A percentile compares a stretch with the other conserved stretches of the same genome.
phyloP scores from a whole-genome alignment of 2,113 vertebrate genomes.

The Cygnus buccinator region DNA sequence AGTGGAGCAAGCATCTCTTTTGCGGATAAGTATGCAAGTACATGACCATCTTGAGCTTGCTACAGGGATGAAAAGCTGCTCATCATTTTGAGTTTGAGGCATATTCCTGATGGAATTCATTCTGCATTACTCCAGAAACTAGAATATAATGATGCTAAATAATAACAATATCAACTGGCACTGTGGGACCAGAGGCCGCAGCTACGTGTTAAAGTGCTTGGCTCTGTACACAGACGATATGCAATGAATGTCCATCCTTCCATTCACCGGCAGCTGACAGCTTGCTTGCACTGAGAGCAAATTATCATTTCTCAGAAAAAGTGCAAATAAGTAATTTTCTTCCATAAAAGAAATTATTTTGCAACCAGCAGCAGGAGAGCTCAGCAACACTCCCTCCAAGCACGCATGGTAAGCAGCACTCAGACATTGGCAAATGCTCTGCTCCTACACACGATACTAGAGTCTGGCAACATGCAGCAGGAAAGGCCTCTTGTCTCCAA shows the following conservation, averaged over 20 bases:
- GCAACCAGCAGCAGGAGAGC: not conserved
- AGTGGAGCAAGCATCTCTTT: not conserved
- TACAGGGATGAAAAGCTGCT: not conserved
- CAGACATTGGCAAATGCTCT: fast-evolving
- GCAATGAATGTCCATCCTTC: fast-evolving
- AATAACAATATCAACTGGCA: not conserved
- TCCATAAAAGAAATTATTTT: not conserved
- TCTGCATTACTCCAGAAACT: not conserved
- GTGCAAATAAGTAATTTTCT: not conserved
- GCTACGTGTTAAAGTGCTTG: not conserved
- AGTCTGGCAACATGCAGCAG: not conserved
- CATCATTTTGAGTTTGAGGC: not conserved
- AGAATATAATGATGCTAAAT: not conserved
- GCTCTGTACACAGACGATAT: not conserved
- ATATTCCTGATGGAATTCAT: not conserved
- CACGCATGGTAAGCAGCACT: fast-evolving
- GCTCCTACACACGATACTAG: fast-evolving
- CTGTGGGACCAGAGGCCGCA: fast-evolving
- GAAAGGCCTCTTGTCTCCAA: not conserved
- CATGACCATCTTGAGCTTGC: not conserved
- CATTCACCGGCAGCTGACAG: not conserved
- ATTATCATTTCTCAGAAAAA: not conserved
- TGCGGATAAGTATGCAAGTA: fast-evolving
- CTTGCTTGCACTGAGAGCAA: not conserved
- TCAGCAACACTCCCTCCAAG: not conserved